Evolutionary conservation across 35 echinoderm and acorn worm species (phyloP).

Genomic region (Hemicentrotus pulcherrimus): DNA sequence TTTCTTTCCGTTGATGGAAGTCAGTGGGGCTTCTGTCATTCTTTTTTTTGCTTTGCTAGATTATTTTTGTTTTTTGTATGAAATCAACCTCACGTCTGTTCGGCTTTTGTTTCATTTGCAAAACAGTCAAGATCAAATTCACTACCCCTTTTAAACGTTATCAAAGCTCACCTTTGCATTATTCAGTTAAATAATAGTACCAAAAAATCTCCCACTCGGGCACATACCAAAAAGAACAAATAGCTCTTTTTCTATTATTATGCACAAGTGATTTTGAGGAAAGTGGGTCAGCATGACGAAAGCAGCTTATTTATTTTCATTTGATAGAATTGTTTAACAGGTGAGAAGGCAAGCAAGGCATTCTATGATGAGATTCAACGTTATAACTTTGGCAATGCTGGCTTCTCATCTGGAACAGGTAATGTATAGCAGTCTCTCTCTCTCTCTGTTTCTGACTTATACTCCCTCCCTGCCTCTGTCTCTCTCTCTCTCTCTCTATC

Average conservation of each 20-base stretch:
- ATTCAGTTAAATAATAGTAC: too few relatives aligned
- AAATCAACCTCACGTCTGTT: not conserved
- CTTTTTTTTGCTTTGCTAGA: not conserved
- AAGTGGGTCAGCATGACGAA: too few relatives aligned
- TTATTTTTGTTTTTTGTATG: not conserved
- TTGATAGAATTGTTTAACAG: conserved; percentile 49
- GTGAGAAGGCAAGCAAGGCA: conserved; percentile 75
- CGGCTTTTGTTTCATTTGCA: too few relatives aligned
- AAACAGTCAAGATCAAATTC: too few relatives aligned
- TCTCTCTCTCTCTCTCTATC: not conserved
- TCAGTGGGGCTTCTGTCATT: not conserved
- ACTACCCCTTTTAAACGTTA: too few relatives aligned
- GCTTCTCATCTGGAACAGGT: conserved; percentile 87
- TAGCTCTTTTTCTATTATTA: too few relatives aligned
- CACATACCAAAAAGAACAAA: too few relatives aligned
- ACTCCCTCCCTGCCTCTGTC: not conserved
- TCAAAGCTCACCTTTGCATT: too few relatives aligned
- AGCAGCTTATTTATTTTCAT: not conserved
- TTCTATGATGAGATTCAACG: conserved; percentile 93
- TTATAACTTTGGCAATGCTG: conserved; percentile 83
- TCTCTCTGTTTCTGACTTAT: not conserved
- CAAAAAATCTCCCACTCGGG: too few relatives aligned
- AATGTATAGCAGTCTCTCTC: not conserved
- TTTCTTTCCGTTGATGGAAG: not conserved
- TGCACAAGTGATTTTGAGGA: too few relatives aligned